phyloP scores from a whole-genome alignment of 1,140 invertebrate genomes.

The Bemisia tabaci region DNA sequence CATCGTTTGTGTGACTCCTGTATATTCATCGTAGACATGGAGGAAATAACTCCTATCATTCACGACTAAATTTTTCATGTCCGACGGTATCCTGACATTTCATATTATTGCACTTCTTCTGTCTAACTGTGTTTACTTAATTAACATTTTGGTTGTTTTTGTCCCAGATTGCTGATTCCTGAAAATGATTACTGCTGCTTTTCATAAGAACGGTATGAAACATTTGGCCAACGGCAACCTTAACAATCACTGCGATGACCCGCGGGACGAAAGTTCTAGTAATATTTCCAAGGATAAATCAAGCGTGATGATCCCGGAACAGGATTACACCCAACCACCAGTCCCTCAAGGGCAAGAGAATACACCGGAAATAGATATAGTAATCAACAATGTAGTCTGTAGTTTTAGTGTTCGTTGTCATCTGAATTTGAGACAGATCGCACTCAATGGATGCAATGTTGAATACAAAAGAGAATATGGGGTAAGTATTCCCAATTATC shows the following conservation, averaged over 20 bases:
- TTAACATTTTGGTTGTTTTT: not conserved
- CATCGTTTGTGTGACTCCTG: not conserved
- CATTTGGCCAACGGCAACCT: not conserved
- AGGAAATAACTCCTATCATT: no score
- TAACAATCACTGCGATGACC: not conserved
- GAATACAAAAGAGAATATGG: slow-evolving; percentile 91
- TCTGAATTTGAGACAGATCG: slow-evolving; percentile 89
- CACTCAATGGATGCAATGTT: slow-evolving; percentile 82
- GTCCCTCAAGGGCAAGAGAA: not conserved
- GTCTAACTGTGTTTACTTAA: not conserved
- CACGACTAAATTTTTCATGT: no score
- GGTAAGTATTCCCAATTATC: slow-evolving; percentile 33
- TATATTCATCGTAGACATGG: not conserved
- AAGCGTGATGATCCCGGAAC: not conserved
- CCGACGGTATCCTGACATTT: no score
- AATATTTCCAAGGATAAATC: not conserved
- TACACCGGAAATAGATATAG: slow-evolving; percentile 60
- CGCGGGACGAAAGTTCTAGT: not conserved
- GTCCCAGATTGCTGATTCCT: not conserved
- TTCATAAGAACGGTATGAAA: not conserved
- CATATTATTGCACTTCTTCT: not conserved
- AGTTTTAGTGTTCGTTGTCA: slow-evolving; percentile 95
- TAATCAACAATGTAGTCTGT: slow-evolving; percentile 97
- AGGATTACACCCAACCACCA: not conserved
- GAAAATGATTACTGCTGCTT: not conserved